A percentile compares a stretch with the other conserved stretches of the same genome.
These are phyloP conservation scores for Scaptomyza hsui DNA, from an alignment of 1,140 invertebrate genomes.

Conservation along the genomic window DNA sequence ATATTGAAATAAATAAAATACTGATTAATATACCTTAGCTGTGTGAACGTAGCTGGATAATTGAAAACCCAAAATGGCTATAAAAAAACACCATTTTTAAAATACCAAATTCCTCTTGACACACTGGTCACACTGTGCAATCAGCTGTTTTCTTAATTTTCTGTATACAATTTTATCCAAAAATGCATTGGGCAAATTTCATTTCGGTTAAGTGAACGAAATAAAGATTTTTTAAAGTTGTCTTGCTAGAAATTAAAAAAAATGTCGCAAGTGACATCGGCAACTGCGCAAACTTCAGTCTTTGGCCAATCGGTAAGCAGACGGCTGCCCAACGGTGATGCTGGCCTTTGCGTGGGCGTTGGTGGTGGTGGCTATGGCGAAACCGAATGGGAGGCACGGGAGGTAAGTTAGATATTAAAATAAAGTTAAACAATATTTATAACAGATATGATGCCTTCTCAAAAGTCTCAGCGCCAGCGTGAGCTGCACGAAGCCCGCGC, in stretches of 20 bases:
- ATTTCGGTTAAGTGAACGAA: constrained; percentile 27
- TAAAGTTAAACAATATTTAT: constrained; percentile 3
- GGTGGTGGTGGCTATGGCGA: constrained; percentile 84
- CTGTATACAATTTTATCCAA: constrained; percentile 46
- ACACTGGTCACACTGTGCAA: constrained; percentile 11
- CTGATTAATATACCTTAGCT: too few relatives aligned
- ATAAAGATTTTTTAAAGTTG: constrained; percentile 3
- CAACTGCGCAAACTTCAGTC: constrained; percentile 58
- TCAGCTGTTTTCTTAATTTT: constrained; percentile 44
- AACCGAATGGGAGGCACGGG: constrained; percentile 89
- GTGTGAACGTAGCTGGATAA: constrained; percentile 5
- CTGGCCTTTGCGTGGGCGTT: constrained; percentile 52
- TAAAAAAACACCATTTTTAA: neutral
- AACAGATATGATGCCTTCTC: constrained; percentile 7
- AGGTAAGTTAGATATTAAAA: constrained; percentile 84
- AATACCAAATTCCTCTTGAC: neutral
- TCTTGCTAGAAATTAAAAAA: constrained; percentile 6
- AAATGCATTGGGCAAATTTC: constrained; percentile 51
- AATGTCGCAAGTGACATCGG: constrained; percentile 66
- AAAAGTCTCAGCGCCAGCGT: constrained; percentile 88
- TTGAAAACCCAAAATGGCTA: neutral
- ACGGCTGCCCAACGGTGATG: constrained; percentile 47
- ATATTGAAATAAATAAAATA: too few relatives aligned
- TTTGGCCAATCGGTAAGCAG: constrained; percentile 49
- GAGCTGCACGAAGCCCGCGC: constrained; percentile 96